phyloP scores from a whole-genome alignment of 2,113 vertebrate species.

The Oryzias melastigma region DNA sequence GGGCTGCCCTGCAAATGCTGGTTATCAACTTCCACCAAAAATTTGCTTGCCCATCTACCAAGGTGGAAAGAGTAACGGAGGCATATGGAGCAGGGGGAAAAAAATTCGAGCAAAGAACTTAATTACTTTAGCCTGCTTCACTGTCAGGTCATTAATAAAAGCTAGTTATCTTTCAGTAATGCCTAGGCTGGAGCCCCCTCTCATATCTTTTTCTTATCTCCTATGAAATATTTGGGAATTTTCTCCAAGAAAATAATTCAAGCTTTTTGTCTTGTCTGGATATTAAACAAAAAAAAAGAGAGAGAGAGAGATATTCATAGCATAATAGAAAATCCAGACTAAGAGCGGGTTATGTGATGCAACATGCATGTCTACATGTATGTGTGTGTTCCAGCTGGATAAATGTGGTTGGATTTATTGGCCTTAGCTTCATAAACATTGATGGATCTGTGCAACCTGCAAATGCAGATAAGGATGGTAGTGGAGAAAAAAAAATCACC shows the following conservation, averaged over 20 bases:
- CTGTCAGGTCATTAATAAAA: conserved; percentile 99
- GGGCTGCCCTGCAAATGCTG: conserved; percentile 67
- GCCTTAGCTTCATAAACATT: conserved; percentile 78
- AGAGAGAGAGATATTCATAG: conserved; percentile 61
- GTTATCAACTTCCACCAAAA: conserved; percentile 97
- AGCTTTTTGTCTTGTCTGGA: conserved; percentile 79
- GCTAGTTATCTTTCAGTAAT: conserved; percentile 88
- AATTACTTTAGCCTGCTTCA: conserved; percentile 89
- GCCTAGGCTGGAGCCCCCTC: conserved; percentile 78
- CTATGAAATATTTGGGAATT: conserved; percentile 91
- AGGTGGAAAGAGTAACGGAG: conserved; percentile 55
- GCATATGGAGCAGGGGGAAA: conserved; percentile 6
- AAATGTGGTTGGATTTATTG: conserved; percentile 78
- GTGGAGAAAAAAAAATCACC: conserved; percentile 70
- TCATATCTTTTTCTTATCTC: conserved; percentile 87
- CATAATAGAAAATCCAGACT: conserved; percentile 62
- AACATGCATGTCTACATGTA: conserved; percentile 42
- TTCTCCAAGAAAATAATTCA: conserved; percentile 83
- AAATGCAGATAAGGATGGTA: conserved; percentile 90
- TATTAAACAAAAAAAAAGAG: conserved; percentile 75
- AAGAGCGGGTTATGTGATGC: conserved; percentile 58
- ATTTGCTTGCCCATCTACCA: conserved; percentile 90
- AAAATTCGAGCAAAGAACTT: conserved; percentile 77
- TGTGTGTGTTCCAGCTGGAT: conserved; percentile 67
- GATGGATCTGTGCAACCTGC: conserved; percentile 94